Evolutionary conservation across 1,140 invertebrate genomes (phyloP).

Genomic region (Caenorhabditis briggsae): DNA sequence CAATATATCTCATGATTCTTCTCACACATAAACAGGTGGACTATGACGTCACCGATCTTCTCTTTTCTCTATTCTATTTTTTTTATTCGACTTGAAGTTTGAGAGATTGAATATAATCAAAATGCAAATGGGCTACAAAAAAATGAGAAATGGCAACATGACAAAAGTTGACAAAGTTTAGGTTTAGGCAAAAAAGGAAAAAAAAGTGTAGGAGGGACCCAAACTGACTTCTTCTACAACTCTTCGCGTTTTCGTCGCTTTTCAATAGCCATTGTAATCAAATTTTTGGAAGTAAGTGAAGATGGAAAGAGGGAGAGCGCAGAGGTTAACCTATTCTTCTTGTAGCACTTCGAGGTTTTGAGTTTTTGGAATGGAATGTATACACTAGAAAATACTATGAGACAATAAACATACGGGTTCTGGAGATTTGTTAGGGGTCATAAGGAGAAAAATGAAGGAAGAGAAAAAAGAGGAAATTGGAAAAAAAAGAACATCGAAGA

Average conservation of each 20-base stretch:
- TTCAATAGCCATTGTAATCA: constrained; percentile 55
- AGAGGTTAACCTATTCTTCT: constrained; percentile 45
- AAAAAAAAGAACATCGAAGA: neutral
- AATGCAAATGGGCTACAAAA: neutral
- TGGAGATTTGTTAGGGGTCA: too few relatives aligned
- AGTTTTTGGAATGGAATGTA: neutral
- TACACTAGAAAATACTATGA: neutral
- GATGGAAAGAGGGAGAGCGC: constrained; percentile 42
- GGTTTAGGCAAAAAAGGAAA: neutral
- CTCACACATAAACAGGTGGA: constrained; percentile 41
- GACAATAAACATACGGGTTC: neutral
- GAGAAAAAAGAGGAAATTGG: neutral
- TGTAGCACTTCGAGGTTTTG: neutral
- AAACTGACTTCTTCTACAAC: constrained; percentile 2
- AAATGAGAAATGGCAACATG: neutral
- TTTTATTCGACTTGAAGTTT: constrained; percentile 2
- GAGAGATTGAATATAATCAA: neutral
- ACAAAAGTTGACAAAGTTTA: neutral
- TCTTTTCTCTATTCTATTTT: neutral
- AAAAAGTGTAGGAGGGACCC: constrained; percentile 23
- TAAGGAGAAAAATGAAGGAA: neutral
- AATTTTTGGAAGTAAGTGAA: constrained; percentile 51
- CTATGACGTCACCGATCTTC: constrained; percentile 31
- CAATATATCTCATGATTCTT: constrained; percentile 47
- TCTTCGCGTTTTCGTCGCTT: constrained; percentile 38